Conservation (phyloP, 2,797 vertebrate species). For the Hylomyscus alleni region DNA sequence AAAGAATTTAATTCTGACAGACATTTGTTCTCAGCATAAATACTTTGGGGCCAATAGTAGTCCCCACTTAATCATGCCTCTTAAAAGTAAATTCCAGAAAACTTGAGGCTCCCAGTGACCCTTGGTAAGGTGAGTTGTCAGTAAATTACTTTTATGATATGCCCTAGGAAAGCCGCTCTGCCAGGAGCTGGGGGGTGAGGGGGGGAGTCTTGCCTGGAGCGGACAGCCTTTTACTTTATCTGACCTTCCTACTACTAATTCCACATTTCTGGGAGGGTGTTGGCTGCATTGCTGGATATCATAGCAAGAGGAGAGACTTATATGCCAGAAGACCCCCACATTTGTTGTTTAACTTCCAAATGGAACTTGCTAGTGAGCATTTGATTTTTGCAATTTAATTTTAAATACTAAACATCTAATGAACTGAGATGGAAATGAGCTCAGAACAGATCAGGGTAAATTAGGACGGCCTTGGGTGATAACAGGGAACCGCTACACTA, state of each 20-base stretch:
- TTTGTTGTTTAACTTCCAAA: constrained; percentile 13
- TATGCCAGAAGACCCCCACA: not conserved
- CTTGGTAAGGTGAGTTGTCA: constrained; percentile 85
- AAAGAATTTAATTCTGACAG: constrained; percentile 84
- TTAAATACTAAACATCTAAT: constrained; percentile 59
- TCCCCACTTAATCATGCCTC: constrained; percentile 84
- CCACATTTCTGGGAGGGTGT: constrained; percentile 69
- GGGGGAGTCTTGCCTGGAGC: constrained; percentile 70
- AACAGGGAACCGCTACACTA: not conserved
- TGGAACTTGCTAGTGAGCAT: constrained; percentile 19
- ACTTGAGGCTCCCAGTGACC: constrained; percentile 81
- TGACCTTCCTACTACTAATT: constrained; percentile 80
- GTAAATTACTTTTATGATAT: constrained; percentile 86
- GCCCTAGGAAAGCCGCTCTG: constrained; percentile 75
- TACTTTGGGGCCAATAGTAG: constrained; percentile 78
- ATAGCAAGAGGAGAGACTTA: constrained; percentile 34
- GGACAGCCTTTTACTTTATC: constrained; percentile 78
- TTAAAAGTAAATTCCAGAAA: constrained; percentile 86
- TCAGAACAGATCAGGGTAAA: constrained; percentile 48
- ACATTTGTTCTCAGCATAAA: constrained; percentile 84
- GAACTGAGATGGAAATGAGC: constrained; percentile 57
- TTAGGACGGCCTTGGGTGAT: constrained; percentile 35
- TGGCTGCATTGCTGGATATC: constrained; percentile 55
- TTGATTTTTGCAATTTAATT: constrained; percentile 62
- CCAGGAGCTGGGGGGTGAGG: constrained; percentile 54